Evolutionary conservation across 2,888 invertebrate species (phyloP), one percentile per base, ranked within the genome.

Genomic region (Adineta ricciae): DNA sequence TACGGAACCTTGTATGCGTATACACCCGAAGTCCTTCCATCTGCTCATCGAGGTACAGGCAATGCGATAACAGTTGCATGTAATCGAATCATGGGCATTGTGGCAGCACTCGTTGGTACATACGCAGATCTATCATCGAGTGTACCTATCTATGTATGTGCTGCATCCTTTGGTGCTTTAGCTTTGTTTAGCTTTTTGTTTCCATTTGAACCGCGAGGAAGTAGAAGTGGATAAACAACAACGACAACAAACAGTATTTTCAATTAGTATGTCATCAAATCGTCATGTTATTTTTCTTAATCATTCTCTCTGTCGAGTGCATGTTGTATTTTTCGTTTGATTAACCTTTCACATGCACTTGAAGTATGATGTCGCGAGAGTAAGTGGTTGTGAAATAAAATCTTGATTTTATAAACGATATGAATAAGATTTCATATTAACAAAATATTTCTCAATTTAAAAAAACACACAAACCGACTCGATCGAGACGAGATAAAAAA

Each of bases 31-130:
- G 38, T 73, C 19, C 38, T 73, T 36, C 73, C 73, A 38, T 36
- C 73, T 19, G 73, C n/a, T 27, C 38, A 73, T 73, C 73, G 73
- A 38, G 73, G 73, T 8, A 73, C 73, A 2, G 73, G 73, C 21
- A 73, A 73, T 73, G 73, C 73, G 2, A 73, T 73, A 7, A 73
- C 5, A 36, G 73, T 73, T 2, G 38, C 36, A 24, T 38, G 73
- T 19, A 73, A 73, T 38, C 73, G 73, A 24, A 73, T 73, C 2
- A 73, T 73, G 73, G 73, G 73, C 21, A 73, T 73, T n/a, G 73
- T 73, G 1, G 73, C 73, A 19, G 73, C 73, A 19, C 1, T 73
- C 2, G 21, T 73, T n/a, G 73, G 73, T 8, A 38, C 27, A 9
- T 73, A 73, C 38, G 73, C 73, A 4, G 19, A 73, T 73, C 38